These are phyloP conservation scores for Crossocerus cetratus DNA, from an alignment of 2,888 invertebrate species.

Conservation along the genomic window DNA sequence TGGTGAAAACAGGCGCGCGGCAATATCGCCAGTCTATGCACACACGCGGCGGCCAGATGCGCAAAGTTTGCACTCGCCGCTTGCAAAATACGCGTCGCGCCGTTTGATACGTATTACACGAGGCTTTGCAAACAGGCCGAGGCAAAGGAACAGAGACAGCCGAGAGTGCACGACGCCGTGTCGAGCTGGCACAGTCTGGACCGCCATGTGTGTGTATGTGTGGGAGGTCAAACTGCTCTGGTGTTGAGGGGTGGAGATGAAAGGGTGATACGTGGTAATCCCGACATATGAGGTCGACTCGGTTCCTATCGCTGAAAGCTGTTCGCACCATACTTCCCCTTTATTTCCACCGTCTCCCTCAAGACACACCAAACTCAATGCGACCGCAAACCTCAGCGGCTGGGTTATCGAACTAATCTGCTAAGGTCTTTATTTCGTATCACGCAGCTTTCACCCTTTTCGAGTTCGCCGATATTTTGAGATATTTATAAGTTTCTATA, in stretches of 20 bases:
- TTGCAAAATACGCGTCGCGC: slow-evolving; percentile 26
- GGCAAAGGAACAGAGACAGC: slow-evolving; percentile 1
- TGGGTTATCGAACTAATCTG: too few species aligned
- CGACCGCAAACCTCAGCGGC: too few species aligned
- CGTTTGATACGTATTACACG: slow-evolving; percentile 36
- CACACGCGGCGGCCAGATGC: slow-evolving; percentile 8
- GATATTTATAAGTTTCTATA: too few species aligned
- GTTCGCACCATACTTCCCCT: slow-evolving; percentile 6
- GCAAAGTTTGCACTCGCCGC: slow-evolving; percentile 31
- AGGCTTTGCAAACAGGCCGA: slow-evolving; percentile 49
- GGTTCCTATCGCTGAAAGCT: slow-evolving; percentile 30
- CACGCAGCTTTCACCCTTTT: too few species aligned
- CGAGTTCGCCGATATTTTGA: too few species aligned
- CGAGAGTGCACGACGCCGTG: slow-evolving; percentile 10
- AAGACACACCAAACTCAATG: neutral
- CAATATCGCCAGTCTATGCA: slow-evolving; percentile 29
- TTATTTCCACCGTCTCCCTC: neutral
- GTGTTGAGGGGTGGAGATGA: slow-evolving; percentile 34
- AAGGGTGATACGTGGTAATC: slow-evolving; percentile 61
- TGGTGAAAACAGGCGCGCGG: slow-evolving; percentile 16
- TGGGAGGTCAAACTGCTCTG: slow-evolving; percentile 34
- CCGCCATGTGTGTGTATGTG: slow-evolving; percentile 4
- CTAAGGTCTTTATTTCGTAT: too few species aligned
- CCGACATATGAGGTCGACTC: slow-evolving; percentile 66
- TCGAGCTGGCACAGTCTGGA: slow-evolving; percentile 5